Conservation (phyloP, 2,113 vertebrate species). For the Hippocampus comes region DNA sequence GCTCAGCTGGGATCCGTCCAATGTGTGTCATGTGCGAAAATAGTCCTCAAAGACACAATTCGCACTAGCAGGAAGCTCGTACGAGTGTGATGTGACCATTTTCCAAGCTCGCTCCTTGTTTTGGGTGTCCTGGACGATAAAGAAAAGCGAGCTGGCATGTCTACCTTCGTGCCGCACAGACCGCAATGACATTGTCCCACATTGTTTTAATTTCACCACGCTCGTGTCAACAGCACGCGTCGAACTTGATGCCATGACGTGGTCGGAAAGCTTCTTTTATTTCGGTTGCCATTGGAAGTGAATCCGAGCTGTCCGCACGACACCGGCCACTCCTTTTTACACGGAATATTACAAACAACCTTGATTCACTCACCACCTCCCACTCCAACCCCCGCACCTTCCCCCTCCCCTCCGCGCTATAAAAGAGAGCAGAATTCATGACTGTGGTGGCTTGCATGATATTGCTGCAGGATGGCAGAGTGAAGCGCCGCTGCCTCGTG, state of each 20-base stretch:
- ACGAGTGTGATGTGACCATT: background rate
- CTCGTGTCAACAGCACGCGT: too few species aligned
- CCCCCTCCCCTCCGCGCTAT: background rate
- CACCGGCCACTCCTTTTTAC: background rate
- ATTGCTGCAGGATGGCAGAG: conserved; percentile 6
- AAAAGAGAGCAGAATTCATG: conserved; percentile 8
- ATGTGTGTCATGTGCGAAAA: conserved; percentile 19
- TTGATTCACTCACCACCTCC: background rate
- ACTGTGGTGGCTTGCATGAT: background rate
- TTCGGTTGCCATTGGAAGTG: background rate
- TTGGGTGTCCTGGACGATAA: too few species aligned
- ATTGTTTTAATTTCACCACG: too few species aligned
- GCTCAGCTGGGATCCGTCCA: background rate
- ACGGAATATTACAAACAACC: conserved; percentile 8
- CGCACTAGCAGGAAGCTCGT: background rate
- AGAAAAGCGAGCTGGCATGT: too few species aligned
- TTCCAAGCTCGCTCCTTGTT: too few species aligned
- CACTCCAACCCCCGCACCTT: background rate
- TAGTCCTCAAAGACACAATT: background rate
- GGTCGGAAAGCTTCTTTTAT: too few species aligned
- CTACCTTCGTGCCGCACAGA: too few species aligned
- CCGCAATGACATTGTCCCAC: too few species aligned
- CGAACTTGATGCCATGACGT: too few species aligned
- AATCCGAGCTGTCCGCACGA: background rate
- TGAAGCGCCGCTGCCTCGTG: conserved; percentile 5